Evolutionary conservation across 1,140 invertebrate genomes (phyloP), one percentile per base, ranked within the genome.

Genomic region (Zaprionus lachaisei): DNA sequence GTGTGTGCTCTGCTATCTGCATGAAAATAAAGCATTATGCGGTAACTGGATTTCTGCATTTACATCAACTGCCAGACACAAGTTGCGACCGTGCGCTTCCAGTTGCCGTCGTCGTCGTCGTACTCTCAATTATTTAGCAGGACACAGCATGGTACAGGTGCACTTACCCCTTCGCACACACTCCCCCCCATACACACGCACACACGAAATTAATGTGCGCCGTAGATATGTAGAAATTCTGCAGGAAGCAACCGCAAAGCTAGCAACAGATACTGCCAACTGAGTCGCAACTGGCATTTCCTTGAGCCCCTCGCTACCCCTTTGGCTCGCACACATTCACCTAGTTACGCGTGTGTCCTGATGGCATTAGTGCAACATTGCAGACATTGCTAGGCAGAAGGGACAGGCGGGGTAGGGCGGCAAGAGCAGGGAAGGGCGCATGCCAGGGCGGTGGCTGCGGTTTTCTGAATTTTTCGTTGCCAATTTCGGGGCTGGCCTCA

Each of bases 331-430:
- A 49, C 65, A 68, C 78, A 87, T 75, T 87, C 74, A 90, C 75
- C 85, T 84, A 84, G 85, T 89, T 87, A 90, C 81, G 81, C 84
- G 80, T 90, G 79, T 77, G 76, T 73, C 85, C 81, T 79, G 81
- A 81, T 87, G 85, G 81, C 85, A 90, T 87, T 87, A 84, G 81
- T 90, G 84, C 84, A 87, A 72, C 79, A 87, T 87, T 87, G 84
- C 84, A 87, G 85, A 87, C 85, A 90, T 90, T 81, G 81, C 72
- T 57, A 65, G 62, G 47, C 54, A 38, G 38, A 54, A n/a, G 49
- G 24, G 28, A 24, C 28, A 67, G 17, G 15, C 14, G 17, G 31
- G 11, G 15, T 15, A 31, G 41, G 14, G 7, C 9, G 9, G 64
- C 37, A 5, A 28, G 47, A 57, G 37, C 37, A 41, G 41, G 15